These are phyloP conservation scores for Ormyrus labotus DNA, from an alignment of 2,888 invertebrate genomes.

Conservation along the genomic window DNA sequence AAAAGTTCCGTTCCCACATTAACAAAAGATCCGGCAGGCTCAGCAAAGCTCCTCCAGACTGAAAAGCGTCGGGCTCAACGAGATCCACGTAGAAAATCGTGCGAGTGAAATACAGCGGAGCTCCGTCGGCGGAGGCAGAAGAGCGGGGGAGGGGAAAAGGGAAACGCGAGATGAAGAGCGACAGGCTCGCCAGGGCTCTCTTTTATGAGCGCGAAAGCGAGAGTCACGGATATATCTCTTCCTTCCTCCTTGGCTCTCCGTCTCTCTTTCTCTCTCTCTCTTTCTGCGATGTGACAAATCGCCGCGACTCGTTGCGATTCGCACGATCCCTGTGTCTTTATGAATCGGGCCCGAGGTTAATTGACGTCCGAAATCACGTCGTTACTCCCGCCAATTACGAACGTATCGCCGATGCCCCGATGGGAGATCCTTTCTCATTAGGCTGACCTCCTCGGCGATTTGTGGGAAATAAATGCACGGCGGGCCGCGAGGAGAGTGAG, in stretches of 20 bases:
- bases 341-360: slow-evolving; percentile 46
- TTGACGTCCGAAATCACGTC: slow-evolving; percentile 53
- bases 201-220: slow-evolving; percentile 63
- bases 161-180: slow-evolving; percentile 53
- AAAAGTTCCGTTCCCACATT: too few species aligned
- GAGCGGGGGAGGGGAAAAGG: slow-evolving; percentile 31
- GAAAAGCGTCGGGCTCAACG: too few species aligned
- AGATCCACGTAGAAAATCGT: too few species aligned
- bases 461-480: slow-evolving; percentile 33
- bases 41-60: too few species aligned
- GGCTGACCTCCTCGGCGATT: slow-evolving; percentile 29
- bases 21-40: too few species aligned
- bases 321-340: slow-evolving; percentile 52
- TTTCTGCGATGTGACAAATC: slow-evolving; percentile 61
- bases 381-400: slow-evolving; percentile 43
- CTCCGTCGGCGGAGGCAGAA: background rate
- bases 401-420: background rate
- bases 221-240: slow-evolving; percentile 39
- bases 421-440: slow-evolving; percentile 38
- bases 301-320: slow-evolving; percentile 52
- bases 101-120: background rate
- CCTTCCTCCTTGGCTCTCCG: background rate
- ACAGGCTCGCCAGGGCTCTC: slow-evolving; percentile 51
- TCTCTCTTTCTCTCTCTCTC: slow-evolving; percentile 23
- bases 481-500: background rate